Evolutionary conservation across 2,113 vertebrate species (phyloP).

Genomic region (Potamarius usumacintae): DNA sequence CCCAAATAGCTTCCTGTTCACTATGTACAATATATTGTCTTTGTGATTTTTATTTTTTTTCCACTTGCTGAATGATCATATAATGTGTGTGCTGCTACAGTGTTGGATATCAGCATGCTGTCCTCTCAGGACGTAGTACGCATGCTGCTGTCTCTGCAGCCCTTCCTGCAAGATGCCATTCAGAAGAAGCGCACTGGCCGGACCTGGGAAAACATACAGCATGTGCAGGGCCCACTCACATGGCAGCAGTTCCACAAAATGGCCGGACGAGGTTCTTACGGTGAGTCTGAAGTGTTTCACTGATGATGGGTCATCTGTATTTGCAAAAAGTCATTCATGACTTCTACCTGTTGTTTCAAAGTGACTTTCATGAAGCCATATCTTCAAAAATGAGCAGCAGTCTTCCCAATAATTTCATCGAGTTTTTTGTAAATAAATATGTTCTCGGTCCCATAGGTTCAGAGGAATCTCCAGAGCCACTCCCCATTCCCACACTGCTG

Average conservation of each 20-base stretch:
- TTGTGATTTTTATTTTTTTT: background rate
- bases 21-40: background rate
- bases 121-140: conserved; percentile 96
- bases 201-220: conserved; percentile 99
- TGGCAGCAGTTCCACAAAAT: conserved; percentile 99
- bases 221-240: conserved; percentile 95
- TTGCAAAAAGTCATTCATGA: background rate
- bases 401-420: too few relatives aligned
- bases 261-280: conserved; percentile 94
- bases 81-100: conserved; percentile 60
- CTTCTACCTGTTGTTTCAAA: background rate
- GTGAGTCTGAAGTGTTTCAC: conserved; percentile 63
- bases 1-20: background rate
- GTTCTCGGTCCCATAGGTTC: conserved; percentile 73
- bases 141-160: conserved; percentile 94
- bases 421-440: background rate
- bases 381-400: background rate
- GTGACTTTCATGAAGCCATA: background rate
- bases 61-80: background rate
- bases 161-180: conserved; percentile 95
- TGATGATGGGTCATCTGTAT: background rate
- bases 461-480: conserved; percentile 94
- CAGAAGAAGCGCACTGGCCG: conserved; percentile 95
- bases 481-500: conserved; percentile 89
- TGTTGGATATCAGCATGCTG: conserved; percentile 92